Evolutionary conservation across 2,797 vertebrate genomes (phyloP), one percentile per base, ranked within the genome.

Genomic region (Myioborus melanocephalus): DNA sequence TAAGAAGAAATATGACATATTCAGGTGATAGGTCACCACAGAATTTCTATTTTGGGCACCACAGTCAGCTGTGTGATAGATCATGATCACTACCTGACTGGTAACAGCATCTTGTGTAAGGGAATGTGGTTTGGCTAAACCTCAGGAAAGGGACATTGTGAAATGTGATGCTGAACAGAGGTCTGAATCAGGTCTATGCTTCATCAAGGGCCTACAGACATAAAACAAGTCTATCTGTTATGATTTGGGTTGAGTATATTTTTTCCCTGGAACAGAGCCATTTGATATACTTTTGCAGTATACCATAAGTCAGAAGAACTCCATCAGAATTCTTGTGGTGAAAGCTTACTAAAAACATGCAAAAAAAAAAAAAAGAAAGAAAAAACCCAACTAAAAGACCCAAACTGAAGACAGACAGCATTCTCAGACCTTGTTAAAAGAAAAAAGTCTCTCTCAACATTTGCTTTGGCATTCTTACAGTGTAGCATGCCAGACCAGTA

Each of bases 401-500:
- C 27, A 59, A 46, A 18, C 8, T 59, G 30, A 83, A 86, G 20
- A 55, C 10, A 55, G 32, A 83, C 66, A 79, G 22, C 70, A 95
- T 90, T 94, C 47, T 79, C 34, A 79, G 65, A 73, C 65, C 35
- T 35, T 3, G 0, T 32, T 61, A 3, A 64, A 79, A 80, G n/a
- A 21, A 22, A 56, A 47, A 65, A 16, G 4, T 65, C 20, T 73
- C 34, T 72, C 57, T 85, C 76, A 75, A 30, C 30, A 81, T 91
- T 91, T 94, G 20, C 28, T 88, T 94, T 91, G 82, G 89, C 94
- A 88, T n/a, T 70, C 34, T 35, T 66, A 70, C 41, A 64, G 14
- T 3, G 2, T 17, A 87, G 22, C 28, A 46, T 70, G 57, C 52
- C 83, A 95, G 63, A 90, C 26, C 44, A 82, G 49, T 66, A 90